Percentiles rank a stretch among this genome's conserved stretches.
Conservation (phyloP, 1,140 invertebrate genomes). For the Trachymyrmex septentrionalis region DNA sequence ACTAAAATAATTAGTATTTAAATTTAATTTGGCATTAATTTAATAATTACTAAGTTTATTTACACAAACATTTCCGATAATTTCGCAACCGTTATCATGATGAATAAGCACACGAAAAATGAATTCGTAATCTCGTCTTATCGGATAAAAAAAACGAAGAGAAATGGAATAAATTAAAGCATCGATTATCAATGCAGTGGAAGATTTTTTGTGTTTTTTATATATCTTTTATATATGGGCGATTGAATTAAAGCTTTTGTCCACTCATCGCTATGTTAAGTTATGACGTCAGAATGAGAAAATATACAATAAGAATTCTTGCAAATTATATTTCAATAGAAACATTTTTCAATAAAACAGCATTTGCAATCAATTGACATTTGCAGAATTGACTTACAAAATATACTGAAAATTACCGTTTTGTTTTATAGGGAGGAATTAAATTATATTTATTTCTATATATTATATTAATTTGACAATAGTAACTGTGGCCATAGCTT, state of each 20-base stretch:
- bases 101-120: constrained; percentile 24
- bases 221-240: neutral
- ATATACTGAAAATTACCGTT: no score
- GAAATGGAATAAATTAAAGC: constrained; percentile 49
- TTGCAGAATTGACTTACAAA: no score
- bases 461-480: no score
- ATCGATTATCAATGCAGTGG: constrained; percentile 56
- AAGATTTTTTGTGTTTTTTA: neutral
- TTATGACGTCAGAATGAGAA: no score
- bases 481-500: no score
- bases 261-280: no score
- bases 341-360: no score
- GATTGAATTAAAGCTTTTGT: neutral
- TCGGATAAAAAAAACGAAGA: neutral
- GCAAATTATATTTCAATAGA: no score
- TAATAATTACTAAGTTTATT: neutral
- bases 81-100: constrained; percentile 39
- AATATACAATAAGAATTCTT: no score
- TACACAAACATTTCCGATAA: constrained; percentile 15
- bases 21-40: neutral
- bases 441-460: no score
- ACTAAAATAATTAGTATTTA: neutral
- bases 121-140: constrained; percentile 62
- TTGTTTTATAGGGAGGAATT: no score
- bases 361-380: no score